A percentile compares a stretch with the other conserved stretches of the same genome.
Evolutionary conservation across 2,113 vertebrate species (phyloP).

Genomic region (Myrmecophaga tridactyla): DNA sequence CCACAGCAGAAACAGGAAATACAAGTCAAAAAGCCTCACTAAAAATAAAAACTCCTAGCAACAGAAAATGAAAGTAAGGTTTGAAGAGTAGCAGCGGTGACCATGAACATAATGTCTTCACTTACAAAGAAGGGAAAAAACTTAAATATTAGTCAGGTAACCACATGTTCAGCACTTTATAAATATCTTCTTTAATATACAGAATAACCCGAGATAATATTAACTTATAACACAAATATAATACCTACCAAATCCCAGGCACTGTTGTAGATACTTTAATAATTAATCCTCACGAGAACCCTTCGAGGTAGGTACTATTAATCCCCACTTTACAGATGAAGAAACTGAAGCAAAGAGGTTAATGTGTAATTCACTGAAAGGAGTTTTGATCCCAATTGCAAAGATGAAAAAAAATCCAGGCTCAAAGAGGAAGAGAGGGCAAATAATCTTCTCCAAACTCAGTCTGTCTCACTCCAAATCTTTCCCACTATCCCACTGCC

Average conservation of each 20-base stretch:
- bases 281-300: conserved; percentile 20
- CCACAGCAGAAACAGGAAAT: conserved; percentile 39
- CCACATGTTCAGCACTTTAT: background rate
- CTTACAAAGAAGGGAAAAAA: conserved; percentile 5
- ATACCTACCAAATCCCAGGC: background rate
- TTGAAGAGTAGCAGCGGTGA: background rate
- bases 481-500: background rate
- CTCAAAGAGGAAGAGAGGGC: background rate
- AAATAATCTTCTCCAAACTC: background rate
- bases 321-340: conserved; percentile 35
- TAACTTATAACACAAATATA: background rate
- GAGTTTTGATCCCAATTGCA: background rate
- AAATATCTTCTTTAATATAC: conserved; percentile 28
- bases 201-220: background rate
- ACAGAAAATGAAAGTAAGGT: conserved; percentile 55
- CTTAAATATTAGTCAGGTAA: background rate
- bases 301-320: background rate
- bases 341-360: background rate
- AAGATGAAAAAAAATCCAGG: conserved; percentile 41
- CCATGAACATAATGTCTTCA: conserved; percentile 6
- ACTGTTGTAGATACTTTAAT: background rate
- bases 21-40: conserved; percentile 26
- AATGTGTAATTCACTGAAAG: background rate
- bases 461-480: background rate
- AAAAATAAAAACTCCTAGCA: conserved; percentile 37